These are phyloP conservation scores for Paramormyrops kingsleyae DNA, from an alignment of 2,113 vertebrate species.

Conservation along the genomic window DNA sequence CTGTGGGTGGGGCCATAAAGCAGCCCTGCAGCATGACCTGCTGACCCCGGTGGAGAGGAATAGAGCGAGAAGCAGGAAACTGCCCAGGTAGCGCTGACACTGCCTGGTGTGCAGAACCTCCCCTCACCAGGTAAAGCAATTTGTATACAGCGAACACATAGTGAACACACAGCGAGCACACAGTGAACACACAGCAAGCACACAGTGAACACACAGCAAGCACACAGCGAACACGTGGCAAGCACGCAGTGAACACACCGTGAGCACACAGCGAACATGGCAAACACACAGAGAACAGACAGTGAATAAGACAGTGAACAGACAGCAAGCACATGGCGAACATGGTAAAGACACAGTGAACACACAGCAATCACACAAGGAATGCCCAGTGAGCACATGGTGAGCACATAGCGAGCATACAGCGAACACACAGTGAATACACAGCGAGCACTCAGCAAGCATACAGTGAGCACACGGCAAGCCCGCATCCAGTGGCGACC, in stretches of 20 bases:
- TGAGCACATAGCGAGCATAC: background rate
- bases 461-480: background rate
- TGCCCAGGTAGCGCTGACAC: background rate
- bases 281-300: accelerated
- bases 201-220: background rate
- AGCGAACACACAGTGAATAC: background rate
- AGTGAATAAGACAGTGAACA: background rate
- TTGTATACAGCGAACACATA: background rate
- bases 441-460: background rate
- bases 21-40: background rate
- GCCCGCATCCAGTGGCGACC: background rate
- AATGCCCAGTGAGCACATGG: background rate
- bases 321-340: background rate
- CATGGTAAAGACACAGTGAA: background rate
- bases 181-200: background rate
- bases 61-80: background rate
- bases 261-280: background rate
- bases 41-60: background rate
- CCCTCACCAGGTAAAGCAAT: background rate
- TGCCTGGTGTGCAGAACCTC: background rate
- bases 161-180: background rate
- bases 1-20: background rate
- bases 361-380: background rate
- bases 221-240: background rate
- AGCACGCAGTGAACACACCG: background rate